These are phyloP conservation scores for Lagenorhynchus albirostris DNA, from an alignment of 2,113 vertebrate genomes.

Conservation along the genomic window DNA sequence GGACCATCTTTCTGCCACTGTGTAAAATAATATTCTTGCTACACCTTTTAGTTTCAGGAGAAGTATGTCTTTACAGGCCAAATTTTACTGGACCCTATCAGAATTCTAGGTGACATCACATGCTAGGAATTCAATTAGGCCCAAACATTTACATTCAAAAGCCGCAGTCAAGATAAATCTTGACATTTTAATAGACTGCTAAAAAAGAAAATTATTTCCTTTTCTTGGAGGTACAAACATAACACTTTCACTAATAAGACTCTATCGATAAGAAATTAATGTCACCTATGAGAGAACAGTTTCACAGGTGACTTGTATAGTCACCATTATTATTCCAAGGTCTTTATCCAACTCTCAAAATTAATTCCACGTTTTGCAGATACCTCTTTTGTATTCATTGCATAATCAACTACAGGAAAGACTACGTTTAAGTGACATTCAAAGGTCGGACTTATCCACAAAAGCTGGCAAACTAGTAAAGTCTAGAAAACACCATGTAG, in stretches of 20 bases:
- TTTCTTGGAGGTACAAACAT: slow-evolving; percentile 75
- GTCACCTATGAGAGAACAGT: slow-evolving; percentile 52
- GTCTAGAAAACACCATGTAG: not conserved
- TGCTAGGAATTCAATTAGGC: slow-evolving; percentile 78
- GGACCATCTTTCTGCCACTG: not conserved
- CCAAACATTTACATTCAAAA: slow-evolving; percentile 72
- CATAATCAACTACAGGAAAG: slow-evolving; percentile 17
- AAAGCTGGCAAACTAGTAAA: slow-evolving; percentile 25
- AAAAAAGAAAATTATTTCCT: slow-evolving; percentile 66
- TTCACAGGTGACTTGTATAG: slow-evolving; percentile 70
- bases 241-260: slow-evolving; percentile 60
- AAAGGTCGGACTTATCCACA: not conserved
- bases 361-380: slow-evolving; percentile 58
- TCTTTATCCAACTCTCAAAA: slow-evolving; percentile 55
- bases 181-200: slow-evolving; percentile 73
- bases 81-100: slow-evolving; percentile 57
- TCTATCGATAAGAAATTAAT: slow-evolving; percentile 71
- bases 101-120: slow-evolving; percentile 70
- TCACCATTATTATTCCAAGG: slow-evolving; percentile 62
- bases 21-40: slow-evolving; percentile 10
- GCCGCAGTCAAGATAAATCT: slow-evolving; percentile 77
- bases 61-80: slow-evolving; percentile 41
- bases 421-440: slow-evolving; percentile 47
- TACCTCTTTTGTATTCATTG: slow-evolving; percentile 48
- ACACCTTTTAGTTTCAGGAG: slow-evolving; percentile 57